Evolutionary conservation across 1,140 invertebrate genomes (phyloP), one percentile per base, ranked within the genome.

Genomic region (Eumaeus atala): DNA sequence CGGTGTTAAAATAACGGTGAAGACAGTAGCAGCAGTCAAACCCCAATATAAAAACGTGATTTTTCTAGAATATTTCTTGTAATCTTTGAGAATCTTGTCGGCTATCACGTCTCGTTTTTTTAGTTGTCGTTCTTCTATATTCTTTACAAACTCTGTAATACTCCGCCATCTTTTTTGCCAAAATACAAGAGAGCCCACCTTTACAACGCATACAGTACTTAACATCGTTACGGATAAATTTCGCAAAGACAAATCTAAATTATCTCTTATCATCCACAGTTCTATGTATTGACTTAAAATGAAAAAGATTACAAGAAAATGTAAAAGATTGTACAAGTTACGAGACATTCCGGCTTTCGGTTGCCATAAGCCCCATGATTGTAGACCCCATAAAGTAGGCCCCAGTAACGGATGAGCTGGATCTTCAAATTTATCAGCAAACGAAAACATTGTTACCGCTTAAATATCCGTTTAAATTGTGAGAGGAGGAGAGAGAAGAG

Each of bases 211-310:
- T 11, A 82, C 66, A 1, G 75, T 68, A 50, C 78, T 83, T 0
- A 84, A 59, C 77, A 84, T 82, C 0, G 75, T 70, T 0, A 77
- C 59, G 0, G 82, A 85, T 0, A 85, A 59, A 48, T 85, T 83
- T 11, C 74, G 56, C 36, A 83, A 42, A 10, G 78, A 77, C 53
- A 65, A 48, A 10, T 77, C 72, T 7, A 77, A 49, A 18, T 80
- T 59, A 0, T 61, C 61, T 52, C 72, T 67, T 7, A 82, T 75
- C 0, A 68, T 48, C 76, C 74, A 83, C 0, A 85, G 64, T 38
- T 85, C 82, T 10, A 80, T 18, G 33, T 77, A 85, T 54, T 83
- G 77, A 17, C 63, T 72, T 4, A 82, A 6, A 18, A 85, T 77
- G 54, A 85, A 77, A 0, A 80, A 14, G n/a, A 69, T 61, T 9